Conservation (phyloP, 2,888 invertebrate genomes). For the Rhodophaea formosa region DNA sequence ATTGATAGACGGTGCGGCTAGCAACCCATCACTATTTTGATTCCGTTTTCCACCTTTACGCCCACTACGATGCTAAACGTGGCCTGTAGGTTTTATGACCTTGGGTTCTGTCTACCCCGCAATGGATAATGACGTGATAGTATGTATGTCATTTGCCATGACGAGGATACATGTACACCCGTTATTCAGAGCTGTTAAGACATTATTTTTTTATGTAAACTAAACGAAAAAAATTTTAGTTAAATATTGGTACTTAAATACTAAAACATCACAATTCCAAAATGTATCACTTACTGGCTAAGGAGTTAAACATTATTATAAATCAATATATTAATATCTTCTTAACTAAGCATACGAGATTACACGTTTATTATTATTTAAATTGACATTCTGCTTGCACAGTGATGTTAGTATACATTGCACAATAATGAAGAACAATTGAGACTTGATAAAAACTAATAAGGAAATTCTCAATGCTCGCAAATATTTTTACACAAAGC, state of each 20-base stretch:
- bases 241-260: background rate
- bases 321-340: slow-evolving; percentile 14
- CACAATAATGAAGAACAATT: background rate
- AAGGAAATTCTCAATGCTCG: no score
- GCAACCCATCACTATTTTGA: no score
- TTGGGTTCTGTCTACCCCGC: no score
- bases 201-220: background rate
- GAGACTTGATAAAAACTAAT: background rate
- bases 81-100: no score
- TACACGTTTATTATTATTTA: background rate
- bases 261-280: background rate
- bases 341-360: slow-evolving; percentile 4
- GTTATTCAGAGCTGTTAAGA: background rate
- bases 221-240: background rate
- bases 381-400: background rate
- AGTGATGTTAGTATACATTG: background rate
- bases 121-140: no score
- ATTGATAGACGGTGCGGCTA: no score
- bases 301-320: background rate
- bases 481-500: no score
- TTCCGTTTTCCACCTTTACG: no score
- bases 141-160: no score
- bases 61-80: no score
- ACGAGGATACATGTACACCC: no score
- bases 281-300: slow-evolving; percentile 9